A percentile compares a stretch with the other conserved stretches of the same genome.
Evolutionary conservation across 2,888 invertebrate species (phyloP).

Genomic region (Germaria angustata): DNA sequence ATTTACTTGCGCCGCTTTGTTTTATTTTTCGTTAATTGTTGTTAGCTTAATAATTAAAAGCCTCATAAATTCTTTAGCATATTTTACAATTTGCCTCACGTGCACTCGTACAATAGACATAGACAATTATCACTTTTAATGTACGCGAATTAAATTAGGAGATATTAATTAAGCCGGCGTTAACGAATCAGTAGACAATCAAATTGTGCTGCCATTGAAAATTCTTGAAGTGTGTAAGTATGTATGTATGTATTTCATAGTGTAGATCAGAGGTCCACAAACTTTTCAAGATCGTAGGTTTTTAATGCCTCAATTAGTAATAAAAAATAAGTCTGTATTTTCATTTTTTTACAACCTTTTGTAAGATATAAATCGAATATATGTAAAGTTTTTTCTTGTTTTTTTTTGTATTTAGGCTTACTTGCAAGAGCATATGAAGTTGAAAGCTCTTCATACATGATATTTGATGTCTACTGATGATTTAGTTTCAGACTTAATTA

Average conservation of each 20-base stretch:
- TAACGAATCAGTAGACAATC: not conserved
- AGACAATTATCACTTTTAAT: constrained; percentile 29
- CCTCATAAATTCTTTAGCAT: not conserved
- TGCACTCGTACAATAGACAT: not conserved
- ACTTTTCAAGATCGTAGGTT: no score
- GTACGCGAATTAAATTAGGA: constrained; percentile 42
- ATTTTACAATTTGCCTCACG: constrained; percentile 3
- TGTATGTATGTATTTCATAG: not conserved
- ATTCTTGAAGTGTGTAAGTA: not conserved
- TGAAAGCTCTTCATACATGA: no score
- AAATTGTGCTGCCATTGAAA: not conserved
- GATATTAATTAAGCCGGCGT: constrained; percentile 19
- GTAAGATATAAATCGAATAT: no score
- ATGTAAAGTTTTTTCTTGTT: no score
- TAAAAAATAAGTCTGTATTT: no score
- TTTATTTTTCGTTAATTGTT: constrained; percentile 6
- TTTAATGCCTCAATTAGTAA: no score
- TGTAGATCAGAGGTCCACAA: not conserved
- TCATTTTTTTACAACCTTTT: no score
- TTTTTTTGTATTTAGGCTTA: no score
- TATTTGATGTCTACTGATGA: no score
- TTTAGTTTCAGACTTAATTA: no score
- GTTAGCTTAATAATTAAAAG: not conserved
- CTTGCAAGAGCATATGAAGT: no score
- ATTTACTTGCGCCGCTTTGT: not conserved